phyloP scores from a whole-genome alignment of 1,140 invertebrate genomes.

The Meloidogyne floridensis region DNA sequence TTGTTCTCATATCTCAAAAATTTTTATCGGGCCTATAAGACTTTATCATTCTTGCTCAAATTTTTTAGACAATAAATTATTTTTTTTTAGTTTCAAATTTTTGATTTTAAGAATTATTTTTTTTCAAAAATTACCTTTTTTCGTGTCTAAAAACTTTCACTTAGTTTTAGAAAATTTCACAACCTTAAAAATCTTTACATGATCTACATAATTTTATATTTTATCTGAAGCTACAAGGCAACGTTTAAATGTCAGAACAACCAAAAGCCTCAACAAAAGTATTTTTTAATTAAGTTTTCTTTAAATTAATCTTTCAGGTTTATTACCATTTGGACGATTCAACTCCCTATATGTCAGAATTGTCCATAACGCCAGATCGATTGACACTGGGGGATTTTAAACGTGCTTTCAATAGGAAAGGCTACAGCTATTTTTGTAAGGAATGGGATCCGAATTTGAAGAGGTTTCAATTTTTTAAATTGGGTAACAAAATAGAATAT shows the following conservation, averaged over 20 bases:
- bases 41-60: too few relatives aligned
- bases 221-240: too few relatives aligned
- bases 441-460: constrained; percentile 49
- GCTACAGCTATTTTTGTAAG: constrained; percentile 88
- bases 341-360: constrained; percentile 96
- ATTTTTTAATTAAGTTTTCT: background rate
- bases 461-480: constrained; percentile 7
- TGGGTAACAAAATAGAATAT: background rate
- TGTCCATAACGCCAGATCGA: constrained; percentile 86
- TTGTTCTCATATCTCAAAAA: too few relatives aligned
- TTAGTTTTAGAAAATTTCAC: too few relatives aligned
- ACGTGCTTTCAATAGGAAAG: constrained; percentile 83
- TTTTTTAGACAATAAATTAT: too few relatives aligned
- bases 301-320: constrained; percentile 27
- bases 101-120: too few relatives aligned
- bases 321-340: constrained; percentile 76
- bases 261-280: background rate
- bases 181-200: too few relatives aligned
- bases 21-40: too few relatives aligned
- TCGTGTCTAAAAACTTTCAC: too few relatives aligned
- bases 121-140: too few relatives aligned
- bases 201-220: too few relatives aligned
- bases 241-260: background rate
- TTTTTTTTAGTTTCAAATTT: too few relatives aligned
- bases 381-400: constrained; percentile 96